Evolutionary conservation across 2,797 vertebrate genomes (phyloP).

Genomic region (Rhadinocentrus ornatus): DNA sequence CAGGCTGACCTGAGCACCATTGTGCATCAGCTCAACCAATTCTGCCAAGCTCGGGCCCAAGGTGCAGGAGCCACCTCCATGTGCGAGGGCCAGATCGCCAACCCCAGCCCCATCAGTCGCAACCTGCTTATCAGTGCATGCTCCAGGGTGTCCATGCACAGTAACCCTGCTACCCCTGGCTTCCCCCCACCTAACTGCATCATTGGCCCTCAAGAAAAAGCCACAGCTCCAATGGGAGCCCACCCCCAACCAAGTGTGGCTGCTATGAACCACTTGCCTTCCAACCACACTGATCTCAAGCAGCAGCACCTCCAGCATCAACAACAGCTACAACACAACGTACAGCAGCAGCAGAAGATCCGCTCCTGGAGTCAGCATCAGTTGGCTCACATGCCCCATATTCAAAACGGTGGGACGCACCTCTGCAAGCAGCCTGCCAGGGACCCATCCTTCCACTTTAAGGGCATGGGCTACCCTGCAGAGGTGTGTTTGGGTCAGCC

Average conservation of each 20-base stretch:
- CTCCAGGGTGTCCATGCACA: conserved; percentile 95
- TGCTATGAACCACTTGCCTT: conserved; percentile 89
- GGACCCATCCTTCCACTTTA: conserved; percentile 89
- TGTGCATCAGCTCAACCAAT: conserved; percentile 99
- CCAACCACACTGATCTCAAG: conserved; percentile 90
- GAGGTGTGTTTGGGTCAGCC: conserved; percentile 96
- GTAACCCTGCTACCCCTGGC: conserved; percentile 83
- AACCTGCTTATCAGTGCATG: conserved; percentile 98
- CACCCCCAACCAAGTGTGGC: conserved; percentile 84
- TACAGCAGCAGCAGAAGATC: conserved; percentile 86
- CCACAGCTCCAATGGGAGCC: conserved; percentile 77
- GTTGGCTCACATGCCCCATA: conserved; percentile 91
- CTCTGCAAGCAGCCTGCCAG: conserved; percentile 87
- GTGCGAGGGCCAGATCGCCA: conserved; percentile 99
- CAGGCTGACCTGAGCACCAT: conserved; percentile 97
- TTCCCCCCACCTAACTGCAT: conserved; percentile 85
- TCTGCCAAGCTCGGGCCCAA: conserved; percentile 95
- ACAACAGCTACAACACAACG: conserved; percentile 80
- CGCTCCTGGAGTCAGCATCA: conserved; percentile 96
- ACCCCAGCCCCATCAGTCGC: conserved; percentile 98
- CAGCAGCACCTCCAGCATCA: conserved; percentile 78
- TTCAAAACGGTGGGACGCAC: conserved; percentile 88
- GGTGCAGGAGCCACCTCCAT: conserved; percentile 93
- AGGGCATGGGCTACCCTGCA: conserved; percentile 89
- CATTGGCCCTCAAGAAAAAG: conserved; percentile 87